These are phyloP conservation scores for Carassius gibelio DNA, from an alignment of 2,113 vertebrate species.

Conservation along the genomic window DNA sequence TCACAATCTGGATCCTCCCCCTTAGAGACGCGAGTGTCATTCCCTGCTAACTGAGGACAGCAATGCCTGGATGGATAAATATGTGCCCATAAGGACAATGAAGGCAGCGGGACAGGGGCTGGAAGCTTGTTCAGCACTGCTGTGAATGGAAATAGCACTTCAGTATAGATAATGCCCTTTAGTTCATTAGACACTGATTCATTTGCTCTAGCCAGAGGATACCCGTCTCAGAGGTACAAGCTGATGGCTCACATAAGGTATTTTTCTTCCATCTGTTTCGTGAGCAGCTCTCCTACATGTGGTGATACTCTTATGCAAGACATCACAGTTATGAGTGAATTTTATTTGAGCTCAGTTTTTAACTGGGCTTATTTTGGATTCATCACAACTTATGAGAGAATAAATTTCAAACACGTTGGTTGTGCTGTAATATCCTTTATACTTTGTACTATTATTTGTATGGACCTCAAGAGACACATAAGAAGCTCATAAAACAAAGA, in stretches of 20 bases:
- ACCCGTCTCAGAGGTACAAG: constrained; percentile 34
- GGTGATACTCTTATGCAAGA: constrained; percentile 20
- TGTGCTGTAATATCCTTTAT: neutral
- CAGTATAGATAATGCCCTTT: constrained; percentile 26
- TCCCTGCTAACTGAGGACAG: constrained; percentile 1
- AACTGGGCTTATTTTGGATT: neutral
- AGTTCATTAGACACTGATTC: constrained; percentile 44
- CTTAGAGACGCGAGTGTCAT: neutral
- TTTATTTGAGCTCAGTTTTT: neutral
- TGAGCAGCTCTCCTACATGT: neutral
- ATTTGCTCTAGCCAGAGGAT: constrained; percentile 41
- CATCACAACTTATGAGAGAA: neutral
- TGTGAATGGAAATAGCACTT: constrained; percentile 43
- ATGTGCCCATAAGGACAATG: neutral
- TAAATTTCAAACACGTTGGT: neutral
- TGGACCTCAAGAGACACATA: neutral
- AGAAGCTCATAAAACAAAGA: neutral
- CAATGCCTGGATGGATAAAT: constrained; percentile 18
- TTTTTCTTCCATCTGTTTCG: constrained; percentile 6
- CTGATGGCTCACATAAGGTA: constrained; percentile 29
- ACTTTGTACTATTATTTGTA: neutral
- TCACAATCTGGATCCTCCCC: constrained; percentile 2
- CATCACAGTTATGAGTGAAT: neutral
- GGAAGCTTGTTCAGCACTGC: constrained; percentile 9
- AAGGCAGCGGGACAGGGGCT: neutral